Percentiles rank a stretch among this genome's conserved stretches.
Evolutionary conservation across 1,140 invertebrate species (phyloP).

Genomic region (Goniozus legneri): DNA sequence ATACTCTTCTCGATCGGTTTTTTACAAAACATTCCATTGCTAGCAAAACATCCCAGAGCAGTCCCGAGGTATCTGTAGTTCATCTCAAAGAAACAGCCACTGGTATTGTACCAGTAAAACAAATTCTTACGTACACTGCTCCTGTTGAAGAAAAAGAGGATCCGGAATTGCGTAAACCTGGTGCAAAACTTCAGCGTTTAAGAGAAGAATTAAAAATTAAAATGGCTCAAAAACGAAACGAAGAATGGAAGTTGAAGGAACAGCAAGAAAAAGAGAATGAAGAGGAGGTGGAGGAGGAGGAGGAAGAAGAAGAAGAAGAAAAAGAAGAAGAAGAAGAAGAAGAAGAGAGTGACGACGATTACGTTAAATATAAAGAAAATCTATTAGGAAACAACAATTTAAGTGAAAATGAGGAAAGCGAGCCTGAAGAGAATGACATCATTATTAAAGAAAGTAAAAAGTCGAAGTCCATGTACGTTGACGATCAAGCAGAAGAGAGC

Average conservation of each 20-base stretch:
- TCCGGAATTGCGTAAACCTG: constrained; percentile 56
- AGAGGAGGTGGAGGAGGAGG: constrained; percentile 27
- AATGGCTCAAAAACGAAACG: constrained; percentile 60
- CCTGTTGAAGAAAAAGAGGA: constrained; percentile 27
- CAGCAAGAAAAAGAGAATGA: constrained; percentile 45
- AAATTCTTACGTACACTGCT: constrained; percentile 40
- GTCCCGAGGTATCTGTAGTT: constrained; percentile 48
- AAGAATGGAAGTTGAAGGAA: constrained; percentile 63
- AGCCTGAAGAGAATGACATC: constrained; percentile 36
- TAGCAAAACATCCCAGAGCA: constrained; percentile 50
- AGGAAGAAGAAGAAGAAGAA: constrained; percentile 16
- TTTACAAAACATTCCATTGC: constrained; percentile 55
- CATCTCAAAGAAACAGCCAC: constrained; percentile 43
- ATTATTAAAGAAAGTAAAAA: constrained; percentile 27
- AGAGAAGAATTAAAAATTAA: constrained; percentile 62
- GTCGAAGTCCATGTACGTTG: constrained; percentile 32
- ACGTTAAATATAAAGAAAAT: constrained; percentile 30
- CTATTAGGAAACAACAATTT: too few relatives aligned
- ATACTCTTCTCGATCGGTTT: constrained; percentile 61
- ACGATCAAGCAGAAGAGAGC: constrained; percentile 48
- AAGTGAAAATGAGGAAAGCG: constrained; percentile 30
- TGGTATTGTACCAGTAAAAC: constrained; percentile 19
- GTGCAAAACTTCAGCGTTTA: constrained; percentile 59
- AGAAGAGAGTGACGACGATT: constrained; percentile 21
- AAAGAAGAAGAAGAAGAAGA: constrained; percentile 26